Conservation (phyloP, 2,113 vertebrate species). For the mouse (Mus musculus) region DNA sequence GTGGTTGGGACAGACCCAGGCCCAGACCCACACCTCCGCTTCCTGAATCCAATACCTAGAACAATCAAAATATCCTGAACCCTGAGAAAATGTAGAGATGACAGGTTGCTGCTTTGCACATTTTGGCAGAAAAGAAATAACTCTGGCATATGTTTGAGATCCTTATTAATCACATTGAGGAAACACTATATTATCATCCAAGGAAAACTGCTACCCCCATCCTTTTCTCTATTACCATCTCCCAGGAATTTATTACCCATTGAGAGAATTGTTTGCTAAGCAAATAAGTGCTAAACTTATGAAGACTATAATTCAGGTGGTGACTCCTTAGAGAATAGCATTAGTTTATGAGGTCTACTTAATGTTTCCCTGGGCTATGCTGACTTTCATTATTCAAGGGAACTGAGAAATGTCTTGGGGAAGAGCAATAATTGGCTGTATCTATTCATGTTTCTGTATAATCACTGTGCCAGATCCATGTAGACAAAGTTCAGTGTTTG, state of each 20-base stretch:
- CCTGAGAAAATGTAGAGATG: neutral
- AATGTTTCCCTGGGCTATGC: constrained; percentile 40
- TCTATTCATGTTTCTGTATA: constrained; percentile 44
- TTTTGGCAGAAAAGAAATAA: constrained; percentile 14
- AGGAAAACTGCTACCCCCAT: neutral
- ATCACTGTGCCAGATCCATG: neutral
- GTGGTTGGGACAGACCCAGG: neutral
- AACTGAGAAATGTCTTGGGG: constrained; percentile 36
- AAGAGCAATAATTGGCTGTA: constrained; percentile 37
- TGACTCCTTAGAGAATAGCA: constrained; percentile 40
- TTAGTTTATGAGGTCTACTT: constrained; percentile 62
- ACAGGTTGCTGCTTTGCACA: neutral
- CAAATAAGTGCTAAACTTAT: constrained; percentile 60
- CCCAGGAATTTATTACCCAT: constrained; percentile 46
- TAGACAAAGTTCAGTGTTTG: constrained; percentile 42
- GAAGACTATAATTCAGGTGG: constrained; percentile 47
- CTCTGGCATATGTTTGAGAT: neutral
- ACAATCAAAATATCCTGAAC: neutral
- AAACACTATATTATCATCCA: constrained; percentile 14
- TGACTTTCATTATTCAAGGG: constrained; percentile 68
- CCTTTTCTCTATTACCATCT: constrained; percentile 7
- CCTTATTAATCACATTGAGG: constrained; percentile 12
- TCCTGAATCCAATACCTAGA: neutral
- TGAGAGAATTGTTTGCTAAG: constrained; percentile 60
- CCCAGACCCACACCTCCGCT: neutral